phyloP scores from a whole-genome alignment of 2,113 vertebrate genomes.

The Corydoras sp. region DNA sequence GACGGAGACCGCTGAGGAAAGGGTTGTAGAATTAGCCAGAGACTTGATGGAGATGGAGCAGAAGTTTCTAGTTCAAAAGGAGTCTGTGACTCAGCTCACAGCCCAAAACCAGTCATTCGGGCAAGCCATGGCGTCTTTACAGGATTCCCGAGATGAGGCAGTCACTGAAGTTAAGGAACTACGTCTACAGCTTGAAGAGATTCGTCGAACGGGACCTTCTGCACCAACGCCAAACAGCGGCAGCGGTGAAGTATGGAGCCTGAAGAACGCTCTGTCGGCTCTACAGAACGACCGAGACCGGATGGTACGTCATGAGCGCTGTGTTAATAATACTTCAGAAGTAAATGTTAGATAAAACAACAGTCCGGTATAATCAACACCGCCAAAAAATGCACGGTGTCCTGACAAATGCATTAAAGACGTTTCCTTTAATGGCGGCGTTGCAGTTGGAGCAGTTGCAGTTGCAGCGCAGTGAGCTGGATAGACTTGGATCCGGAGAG shows the following conservation, averaged over 20 bases:
- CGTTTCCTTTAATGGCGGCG: too few relatives aligned
- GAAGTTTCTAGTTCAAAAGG: slow-evolving; percentile 73
- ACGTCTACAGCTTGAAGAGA: slow-evolving; percentile 61
- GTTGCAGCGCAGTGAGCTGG: slow-evolving; percentile 71
- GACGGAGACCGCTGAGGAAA: slow-evolving; percentile 87
- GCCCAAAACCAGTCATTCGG: slow-evolving; percentile 82
- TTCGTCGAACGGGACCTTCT: slow-evolving; percentile 54
- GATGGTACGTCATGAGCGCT: slow-evolving; percentile 68
- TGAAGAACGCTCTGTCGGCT: slow-evolving; percentile 86
- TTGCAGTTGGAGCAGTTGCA: slow-evolving; percentile 79
- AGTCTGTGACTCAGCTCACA: slow-evolving; percentile 68
- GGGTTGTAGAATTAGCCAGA: slow-evolving; percentile 86
- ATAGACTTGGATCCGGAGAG: slow-evolving; percentile 73
- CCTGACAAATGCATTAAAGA: too few relatives aligned
- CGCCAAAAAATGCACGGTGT: too few relatives aligned
- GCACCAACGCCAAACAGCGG: slow-evolving; percentile 39
- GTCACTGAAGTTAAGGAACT: slow-evolving; percentile 60
- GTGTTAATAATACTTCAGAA: too few relatives aligned
- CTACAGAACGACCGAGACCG: slow-evolving; percentile 87
- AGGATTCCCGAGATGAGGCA: slow-evolving; percentile 79
- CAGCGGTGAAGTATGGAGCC: slow-evolving; percentile 74
- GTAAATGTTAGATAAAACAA: too few relatives aligned
- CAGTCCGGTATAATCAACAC: too few relatives aligned
- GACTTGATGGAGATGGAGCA: slow-evolving; percentile 87
- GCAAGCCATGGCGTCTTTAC: slow-evolving; percentile 86